phyloP scores from a whole-genome alignment of 2,888 invertebrate species.

The Byasa hedistus region DNA sequence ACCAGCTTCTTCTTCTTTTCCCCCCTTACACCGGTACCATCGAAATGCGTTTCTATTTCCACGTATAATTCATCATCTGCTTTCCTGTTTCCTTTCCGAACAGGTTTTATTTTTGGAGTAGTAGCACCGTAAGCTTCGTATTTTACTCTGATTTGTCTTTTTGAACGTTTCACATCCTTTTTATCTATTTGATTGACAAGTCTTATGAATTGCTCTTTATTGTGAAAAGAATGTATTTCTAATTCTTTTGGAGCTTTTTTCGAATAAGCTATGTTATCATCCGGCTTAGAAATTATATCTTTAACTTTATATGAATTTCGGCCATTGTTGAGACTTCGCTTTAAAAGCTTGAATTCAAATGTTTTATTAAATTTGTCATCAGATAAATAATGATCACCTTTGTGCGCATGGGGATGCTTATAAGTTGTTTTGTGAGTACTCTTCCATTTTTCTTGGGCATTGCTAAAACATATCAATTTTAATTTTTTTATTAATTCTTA shows the following conservation, averaged over 20 bases:
- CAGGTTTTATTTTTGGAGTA: constrained; percentile 35
- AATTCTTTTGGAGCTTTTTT: constrained; percentile 19
- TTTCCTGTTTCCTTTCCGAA: constrained; percentile 35
- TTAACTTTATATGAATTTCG: neutral
- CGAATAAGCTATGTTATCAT: constrained; percentile 7
- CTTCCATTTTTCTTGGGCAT: constrained; percentile 8
- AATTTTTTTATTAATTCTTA: neutral
- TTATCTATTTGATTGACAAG: neutral
- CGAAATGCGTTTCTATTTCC: constrained; percentile 73
- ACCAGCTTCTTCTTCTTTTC: constrained; percentile 65
- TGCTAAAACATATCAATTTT: constrained; percentile 9
- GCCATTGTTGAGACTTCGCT: neutral
- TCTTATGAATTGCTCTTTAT: neutral
- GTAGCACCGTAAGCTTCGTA: constrained; percentile 40
- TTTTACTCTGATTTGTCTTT: constrained; percentile 58
- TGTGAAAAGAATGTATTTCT: neutral
- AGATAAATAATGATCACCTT: neutral
- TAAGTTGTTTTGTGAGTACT: neutral
- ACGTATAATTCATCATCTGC: constrained; percentile 65
- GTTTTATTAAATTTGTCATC: neutral
- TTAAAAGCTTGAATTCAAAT: neutral
- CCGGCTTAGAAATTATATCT: neutral
- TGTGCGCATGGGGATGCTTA: neutral
- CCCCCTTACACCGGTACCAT: constrained; percentile 61
- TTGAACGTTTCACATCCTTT: constrained; percentile 45